Evolutionary conservation across 2,113 vertebrate genomes (phyloP), one percentile per base, ranked within the genome.

Genomic region (Oncorhynchus keta): DNA sequence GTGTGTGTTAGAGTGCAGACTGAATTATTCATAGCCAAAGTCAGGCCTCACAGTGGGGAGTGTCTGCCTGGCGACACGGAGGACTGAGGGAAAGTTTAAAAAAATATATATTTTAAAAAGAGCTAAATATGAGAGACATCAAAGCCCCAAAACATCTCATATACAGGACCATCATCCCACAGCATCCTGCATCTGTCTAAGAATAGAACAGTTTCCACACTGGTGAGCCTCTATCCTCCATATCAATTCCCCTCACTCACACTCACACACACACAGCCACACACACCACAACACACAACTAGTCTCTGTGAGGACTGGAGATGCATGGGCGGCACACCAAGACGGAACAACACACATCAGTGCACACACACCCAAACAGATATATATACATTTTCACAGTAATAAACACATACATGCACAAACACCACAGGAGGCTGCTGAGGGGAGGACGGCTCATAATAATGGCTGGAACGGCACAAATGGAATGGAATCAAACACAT

Each of bases 11-110:
- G 12, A 49, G 68, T 12, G 14, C n/a, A 49, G 45, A 11, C 20
- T 88, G 45, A 89, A 88, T 90, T 59, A 90, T 88, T 87, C 49
- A 90, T 80, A 8, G 14, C 14, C 2, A 7, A 68, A 32, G 62
- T 73, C 68, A 30, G 68, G 55, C 81, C 72, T 76, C 80, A 61
- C 81, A 75, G 75, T 32, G 70, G 81, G 81, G 81, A 82, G 79
- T 79, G 76, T 68, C 80, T 48, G 4, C 45, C 51, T 45, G 39
- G 8, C 9, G 9, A 45, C 72, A 48, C 4, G n/a, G 70, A 45
- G 11, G 20, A 48, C 11, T 4, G 35, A 70, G 45, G 68, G 45
- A 24, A 70, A 49, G 35, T 22, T 2, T 0, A 12, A 24, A 49
- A 49, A 14, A 0, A 12, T 28, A 28, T 28, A 3, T 28, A 28